Evolutionary conservation across 2,113 vertebrate genomes (phyloP), one percentile per base, ranked within the genome.

Genomic region (Phycodurus eques): DNA sequence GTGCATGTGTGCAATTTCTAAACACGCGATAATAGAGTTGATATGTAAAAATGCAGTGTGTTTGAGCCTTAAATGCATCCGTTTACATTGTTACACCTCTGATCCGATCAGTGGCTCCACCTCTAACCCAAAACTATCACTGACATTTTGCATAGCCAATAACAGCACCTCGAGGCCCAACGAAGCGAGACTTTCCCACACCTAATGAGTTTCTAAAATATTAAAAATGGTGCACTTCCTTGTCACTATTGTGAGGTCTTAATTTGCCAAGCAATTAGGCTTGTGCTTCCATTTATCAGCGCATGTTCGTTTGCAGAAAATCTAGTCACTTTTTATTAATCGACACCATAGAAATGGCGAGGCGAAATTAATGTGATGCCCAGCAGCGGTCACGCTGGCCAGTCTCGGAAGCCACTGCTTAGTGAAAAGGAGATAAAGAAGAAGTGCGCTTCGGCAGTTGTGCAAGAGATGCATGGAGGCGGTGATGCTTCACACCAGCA

Each of bases 241-340:
- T 94, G 93, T 95, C 95, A 95, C 90, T 89, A 94, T 93, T 92
- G 92, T 95, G 94, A 98, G 96, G 93, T 96, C 95, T 97, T 98
- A 96, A 98, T 98, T 98, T 96, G 96, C 95, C 92, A 93, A 96
- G 96, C 96, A 97, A 98, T 97, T 97, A 98, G 96, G 94, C 94
- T 91, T 92, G 81, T 93, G 94, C 94, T 92, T 95, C 98, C 95
- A 97, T 98, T 97, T 95, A 98, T 98, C 96, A 98, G 94, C 91
- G 93, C 90, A 92, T 94, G 95, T 94, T 94, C 94, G 79, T 96
- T 95, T 93, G 92, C 94, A 91, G 94, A 93, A 95, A 89, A 95
- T 86, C 88, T 92, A 92, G 94, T 98, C 96, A 97, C 94, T 94
- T 97, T 95, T 96, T 98, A 98, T 99, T 98, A 96, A 98, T 98